phyloP scores from a whole-genome alignment of 1,140 invertebrate genomes.

The Antheraea mylitta region DNA sequence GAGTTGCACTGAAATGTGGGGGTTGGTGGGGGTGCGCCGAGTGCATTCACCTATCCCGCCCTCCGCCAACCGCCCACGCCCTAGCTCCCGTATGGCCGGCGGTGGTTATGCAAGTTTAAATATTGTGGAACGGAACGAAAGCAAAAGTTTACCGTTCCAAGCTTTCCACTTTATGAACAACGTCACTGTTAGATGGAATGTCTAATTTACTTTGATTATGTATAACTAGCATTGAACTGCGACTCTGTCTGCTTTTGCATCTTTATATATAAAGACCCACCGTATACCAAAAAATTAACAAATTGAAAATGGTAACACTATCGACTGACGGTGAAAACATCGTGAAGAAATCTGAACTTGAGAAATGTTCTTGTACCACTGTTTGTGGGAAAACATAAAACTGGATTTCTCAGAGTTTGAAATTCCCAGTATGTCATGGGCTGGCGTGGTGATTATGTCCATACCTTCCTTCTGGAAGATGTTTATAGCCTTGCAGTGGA shows the following conservation, averaged over 20 bases:
- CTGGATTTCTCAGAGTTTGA: too few species aligned
- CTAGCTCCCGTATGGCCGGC: slow-evolving; percentile 17
- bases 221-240: background rate
- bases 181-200: background rate
- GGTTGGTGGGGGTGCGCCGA: slow-evolving; percentile 13
- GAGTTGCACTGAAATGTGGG: slow-evolving; percentile 25
- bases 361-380: too few species aligned
- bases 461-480: too few species aligned
- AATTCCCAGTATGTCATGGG: too few species aligned
- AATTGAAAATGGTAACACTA: too few species aligned
- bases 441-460: too few species aligned
- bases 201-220: background rate
- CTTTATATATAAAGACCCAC: background rate
- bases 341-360: too few species aligned
- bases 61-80: slow-evolving; percentile 20
- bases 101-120: slow-evolving; percentile 67
- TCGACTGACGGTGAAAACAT: too few species aligned
- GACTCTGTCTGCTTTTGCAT: background rate
- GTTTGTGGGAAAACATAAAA: too few species aligned
- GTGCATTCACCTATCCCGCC: slow-evolving; percentile 54
- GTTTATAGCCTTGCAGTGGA: too few species aligned
- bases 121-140: slow-evolving; percentile 52
- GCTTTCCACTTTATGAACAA: background rate
- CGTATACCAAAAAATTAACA: too few species aligned
- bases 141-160: slow-evolving; percentile 40